phyloP scores from a whole-genome alignment of 2,113 vertebrate species.

The Nematolebias whitei region DNA sequence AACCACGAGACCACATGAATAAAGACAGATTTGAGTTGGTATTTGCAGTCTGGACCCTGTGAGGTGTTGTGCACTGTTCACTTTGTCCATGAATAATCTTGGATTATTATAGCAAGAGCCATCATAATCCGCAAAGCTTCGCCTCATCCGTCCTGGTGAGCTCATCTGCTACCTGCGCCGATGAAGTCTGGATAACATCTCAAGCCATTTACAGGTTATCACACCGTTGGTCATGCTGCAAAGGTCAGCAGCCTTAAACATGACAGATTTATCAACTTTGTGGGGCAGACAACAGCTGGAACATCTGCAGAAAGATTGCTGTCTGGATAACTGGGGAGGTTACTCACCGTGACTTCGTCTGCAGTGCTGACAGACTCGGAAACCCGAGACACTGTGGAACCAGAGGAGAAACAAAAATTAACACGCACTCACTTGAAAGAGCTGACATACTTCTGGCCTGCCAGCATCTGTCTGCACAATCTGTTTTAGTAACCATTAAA shows the following conservation, averaged over 20 bases:
- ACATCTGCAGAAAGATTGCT: slow-evolving; percentile 6
- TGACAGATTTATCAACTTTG: slow-evolving; percentile 17
- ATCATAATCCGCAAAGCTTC: slow-evolving; percentile 71
- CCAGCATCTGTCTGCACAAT: slow-evolving; percentile 3
- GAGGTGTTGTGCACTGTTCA: slow-evolving; percentile 13
- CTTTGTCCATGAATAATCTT: slow-evolving; percentile 65
- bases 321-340: slow-evolving; percentile 23
- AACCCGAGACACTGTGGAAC: slow-evolving; percentile 67
- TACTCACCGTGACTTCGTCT: slow-evolving; percentile 63
- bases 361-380: slow-evolving; percentile 38
- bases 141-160: slow-evolving; percentile 61
- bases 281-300: slow-evolving; percentile 7
- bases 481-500: slow-evolving; percentile 11
- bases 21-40: slow-evolving; percentile 29
- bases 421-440: slow-evolving; percentile 27
- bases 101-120: slow-evolving; percentile 73
- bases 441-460: slow-evolving; percentile 20
- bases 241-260: slow-evolving; percentile 20
- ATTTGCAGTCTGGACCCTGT: slow-evolving; percentile 9
- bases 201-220: slow-evolving; percentile 43
- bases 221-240: slow-evolving; percentile 20
- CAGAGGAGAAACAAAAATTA: slow-evolving; percentile 49
- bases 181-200: slow-evolving; percentile 53
- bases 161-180: slow-evolving; percentile 58
- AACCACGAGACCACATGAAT: slow-evolving; percentile 25